These are phyloP conservation scores for Psilopogon haemacephalus DNA, from an alignment of 2,113 vertebrate genomes.

Conservation along the genomic window DNA sequence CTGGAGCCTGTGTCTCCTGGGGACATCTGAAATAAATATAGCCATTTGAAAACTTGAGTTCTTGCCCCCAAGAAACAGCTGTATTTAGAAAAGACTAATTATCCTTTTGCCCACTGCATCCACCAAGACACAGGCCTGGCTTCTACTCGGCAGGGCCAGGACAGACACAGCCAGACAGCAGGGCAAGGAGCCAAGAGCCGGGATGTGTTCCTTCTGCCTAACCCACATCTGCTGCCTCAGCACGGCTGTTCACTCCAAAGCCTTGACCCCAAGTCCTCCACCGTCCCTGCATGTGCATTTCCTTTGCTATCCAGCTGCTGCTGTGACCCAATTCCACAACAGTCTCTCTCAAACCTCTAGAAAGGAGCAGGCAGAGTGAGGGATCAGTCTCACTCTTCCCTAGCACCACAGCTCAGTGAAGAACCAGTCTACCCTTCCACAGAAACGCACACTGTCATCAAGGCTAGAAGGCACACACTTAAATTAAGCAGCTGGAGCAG, in stretches of 20 bases:
- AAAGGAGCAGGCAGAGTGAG: neutral
- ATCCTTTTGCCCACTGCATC: neutral
- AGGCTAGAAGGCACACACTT: too few species aligned
- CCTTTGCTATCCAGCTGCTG: neutral
- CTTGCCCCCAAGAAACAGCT: neutral
- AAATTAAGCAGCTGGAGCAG: too few species aligned
- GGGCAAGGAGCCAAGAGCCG: conserved; percentile 11
- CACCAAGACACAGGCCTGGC: neutral
- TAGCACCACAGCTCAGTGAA: neutral
- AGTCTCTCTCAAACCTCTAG: neutral
- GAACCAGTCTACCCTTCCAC: neutral
- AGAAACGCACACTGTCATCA: too few species aligned
- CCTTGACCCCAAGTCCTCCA: neutral
- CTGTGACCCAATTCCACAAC: neutral
- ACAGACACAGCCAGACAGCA: neutral
- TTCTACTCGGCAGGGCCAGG: neutral
- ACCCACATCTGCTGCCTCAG: neutral
- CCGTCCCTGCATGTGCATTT: fast-evolving
- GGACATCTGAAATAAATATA: neutral
- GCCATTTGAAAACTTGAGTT: neutral
- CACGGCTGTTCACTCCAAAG: neutral
- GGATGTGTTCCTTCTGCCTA: neutral
- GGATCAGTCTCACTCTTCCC: neutral
- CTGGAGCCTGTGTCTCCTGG: neutral
- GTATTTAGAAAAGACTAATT: neutral